Conservation (phyloP, 2,113 vertebrate genomes). For the Oryzias curvinotus region DNA sequence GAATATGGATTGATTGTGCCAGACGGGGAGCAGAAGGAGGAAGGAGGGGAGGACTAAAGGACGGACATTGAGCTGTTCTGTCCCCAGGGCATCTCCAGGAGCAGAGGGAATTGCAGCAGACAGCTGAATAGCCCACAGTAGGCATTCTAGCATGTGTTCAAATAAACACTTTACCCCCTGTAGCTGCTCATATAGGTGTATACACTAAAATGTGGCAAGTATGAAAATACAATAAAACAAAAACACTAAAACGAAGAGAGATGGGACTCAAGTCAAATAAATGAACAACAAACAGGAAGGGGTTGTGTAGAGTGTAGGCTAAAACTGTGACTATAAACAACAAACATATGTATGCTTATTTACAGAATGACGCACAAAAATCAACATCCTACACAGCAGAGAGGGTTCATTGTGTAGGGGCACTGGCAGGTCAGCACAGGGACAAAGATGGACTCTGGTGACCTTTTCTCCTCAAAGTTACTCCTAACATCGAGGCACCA, state of each 20-base stretch:
- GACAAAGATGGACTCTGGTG: conserved; percentile 44
- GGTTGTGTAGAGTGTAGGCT: too few species aligned
- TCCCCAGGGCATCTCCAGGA: conserved; percentile 40
- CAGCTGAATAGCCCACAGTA: conserved; percentile 47
- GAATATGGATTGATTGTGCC: conserved; percentile 17
- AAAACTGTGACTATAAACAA: too few species aligned
- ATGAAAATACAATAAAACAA: conserved; percentile 31
- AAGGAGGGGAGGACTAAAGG: conserved; percentile 23
- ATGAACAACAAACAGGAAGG: background rate
- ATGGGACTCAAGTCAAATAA: conserved; percentile 1
- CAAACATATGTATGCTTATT: too few species aligned
- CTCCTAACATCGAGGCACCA: conserved; percentile 66
- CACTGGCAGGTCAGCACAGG: conserved; percentile 55
- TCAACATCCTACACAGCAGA: conserved; percentile 17
- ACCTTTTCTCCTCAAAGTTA: conserved; percentile 54
- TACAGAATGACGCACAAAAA: background rate
- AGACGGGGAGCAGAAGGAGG: conserved; percentile 25
- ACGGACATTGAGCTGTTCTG: conserved; percentile 24
- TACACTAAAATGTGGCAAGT: conserved; percentile 18
- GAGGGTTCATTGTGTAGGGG: conserved; percentile 33
- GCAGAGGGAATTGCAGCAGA: conserved; percentile 41
- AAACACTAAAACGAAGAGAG: background rate
- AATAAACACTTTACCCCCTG: conserved; percentile 68
- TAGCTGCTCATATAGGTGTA: conserved; percentile 45
- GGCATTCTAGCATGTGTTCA: conserved; percentile 54